Conservation (phyloP, 2,888 invertebrate species). For the Drosophila bunnanda region DNA sequence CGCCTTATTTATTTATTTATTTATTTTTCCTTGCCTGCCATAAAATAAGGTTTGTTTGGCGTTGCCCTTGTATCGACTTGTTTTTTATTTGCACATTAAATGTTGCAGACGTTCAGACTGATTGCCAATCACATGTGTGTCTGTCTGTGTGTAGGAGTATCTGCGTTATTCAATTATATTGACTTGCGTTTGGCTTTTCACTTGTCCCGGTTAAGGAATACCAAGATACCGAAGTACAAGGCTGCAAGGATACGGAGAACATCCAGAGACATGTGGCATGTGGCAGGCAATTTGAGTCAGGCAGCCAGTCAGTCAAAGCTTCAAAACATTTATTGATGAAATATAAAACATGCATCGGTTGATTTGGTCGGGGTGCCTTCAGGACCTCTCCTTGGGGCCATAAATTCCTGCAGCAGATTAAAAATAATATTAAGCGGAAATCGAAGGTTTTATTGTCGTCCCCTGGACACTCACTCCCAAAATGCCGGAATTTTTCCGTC, state of each 20-base stretch:
- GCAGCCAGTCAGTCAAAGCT: conserved; percentile 43
- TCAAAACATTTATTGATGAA: conserved; percentile 67
- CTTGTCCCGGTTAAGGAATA: conserved; percentile 66
- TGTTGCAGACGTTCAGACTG: conserved; percentile 71
- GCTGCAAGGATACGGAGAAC: conserved; percentile 4
- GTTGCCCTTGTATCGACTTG: conserved; percentile 67
- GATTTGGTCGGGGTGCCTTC: neutral
- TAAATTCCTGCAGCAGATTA: conserved; percentile 72
- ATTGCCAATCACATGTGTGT: conserved; percentile 58
- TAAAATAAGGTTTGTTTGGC: conserved; percentile 74
- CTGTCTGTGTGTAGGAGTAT: conserved; percentile 16
- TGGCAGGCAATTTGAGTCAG: conserved; percentile 50
- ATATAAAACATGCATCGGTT: conserved; percentile 70
- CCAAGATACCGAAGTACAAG: conserved; percentile 30
- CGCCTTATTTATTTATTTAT: conserved; percentile 51
- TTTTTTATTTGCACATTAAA: conserved; percentile 79
- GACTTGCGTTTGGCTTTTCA: conserved; percentile 73
- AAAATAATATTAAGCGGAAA: conserved; percentile 74
- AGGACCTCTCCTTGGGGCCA: conserved; percentile 44
- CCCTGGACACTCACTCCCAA: conserved; percentile 19
- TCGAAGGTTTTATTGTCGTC: conserved; percentile 71
- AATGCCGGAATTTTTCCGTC: conserved; percentile 9
- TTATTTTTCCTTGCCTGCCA: conserved; percentile 64
- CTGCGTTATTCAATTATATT: conserved; percentile 74
- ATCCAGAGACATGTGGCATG: conserved; percentile 41